Conservation (phyloP, 2,113 vertebrate species). For the Colius striatus region DNA sequence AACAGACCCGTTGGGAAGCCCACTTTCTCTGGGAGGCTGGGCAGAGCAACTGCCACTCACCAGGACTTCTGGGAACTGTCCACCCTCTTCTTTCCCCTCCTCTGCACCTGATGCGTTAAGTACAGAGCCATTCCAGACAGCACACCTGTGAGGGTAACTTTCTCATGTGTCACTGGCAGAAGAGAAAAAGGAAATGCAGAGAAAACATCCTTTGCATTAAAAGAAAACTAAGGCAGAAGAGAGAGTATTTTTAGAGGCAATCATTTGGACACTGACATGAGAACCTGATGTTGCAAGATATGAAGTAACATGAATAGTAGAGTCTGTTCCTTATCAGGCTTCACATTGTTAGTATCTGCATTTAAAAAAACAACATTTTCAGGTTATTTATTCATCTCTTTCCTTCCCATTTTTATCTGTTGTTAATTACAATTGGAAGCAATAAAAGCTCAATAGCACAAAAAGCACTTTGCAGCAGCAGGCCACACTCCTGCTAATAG, state of each 20-base stretch:
- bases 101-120: not conserved
- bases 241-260: not conserved
- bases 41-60: not conserved
- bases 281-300: not conserved
- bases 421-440: not conserved
- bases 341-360: not conserved
- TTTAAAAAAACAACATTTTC: not conserved
- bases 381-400: slow-evolving; percentile 16
- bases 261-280: not conserved
- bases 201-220: not conserved
- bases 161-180: not conserved
- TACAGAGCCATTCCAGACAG: not conserved
- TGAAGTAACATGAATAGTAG: not conserved
- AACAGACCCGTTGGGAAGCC: not conserved
- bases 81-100: not conserved
- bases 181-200: not conserved
- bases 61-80: not conserved
- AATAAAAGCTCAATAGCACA: not conserved
- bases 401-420: not conserved
- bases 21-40: not conserved
- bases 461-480: not conserved
- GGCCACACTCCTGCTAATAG: not conserved
- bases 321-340: not conserved
- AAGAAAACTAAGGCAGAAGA: not conserved
- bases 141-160: not conserved